Base-by-base conservation (phyloP, 2,888 invertebrate species). In the Hyppa rectilinea region DNA sequence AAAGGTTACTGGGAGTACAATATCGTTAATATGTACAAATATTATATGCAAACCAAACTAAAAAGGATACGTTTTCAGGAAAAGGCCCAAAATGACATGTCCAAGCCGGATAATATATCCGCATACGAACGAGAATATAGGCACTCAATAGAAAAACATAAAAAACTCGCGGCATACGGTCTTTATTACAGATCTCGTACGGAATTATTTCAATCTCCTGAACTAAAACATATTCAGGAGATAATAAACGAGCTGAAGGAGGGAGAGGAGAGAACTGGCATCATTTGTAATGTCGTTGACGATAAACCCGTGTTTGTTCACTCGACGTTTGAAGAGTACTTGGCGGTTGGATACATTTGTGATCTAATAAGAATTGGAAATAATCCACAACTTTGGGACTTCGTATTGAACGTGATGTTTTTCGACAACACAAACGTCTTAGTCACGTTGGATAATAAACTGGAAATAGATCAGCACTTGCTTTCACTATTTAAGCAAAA, bases 271-370 rank as follows among this genome's bases (percentile, higher is more conserved):
- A 56, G 29, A 38, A 29, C 29, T 1, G 58, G 31, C 4, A 23
- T 60, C 1, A 40, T 60, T 23, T 63, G 40, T 40, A 23, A 40
- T 4, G 61, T 63, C 17, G 31, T 58, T 0, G 6, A 63, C 14
- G n/a, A 20, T 20, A 20, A 26, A 7, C 66, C 66, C 10, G 31
- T 67, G 20, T 67, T 67, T 26, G 38, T 40, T 0, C 50, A 67
- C 38, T 67, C 49, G 4, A 50, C 67, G 14, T 20, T 67, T 31
- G 38, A 20, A 3, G 66, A 67, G 34, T 50, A 67, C 49, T 67
- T 67, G 4, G 66, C 66, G 6, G 38, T 67, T 2, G 67, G 50
- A 67, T 67, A 67, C 10, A 40, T 67, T 67, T 67, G 66, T 14
- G 63, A 63, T 17, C 40, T 63, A 40, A 2, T 49, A 26, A 49